phyloP scores from a whole-genome alignment of 2,888 invertebrate species.

The Euplagia quadripunctaria region DNA sequence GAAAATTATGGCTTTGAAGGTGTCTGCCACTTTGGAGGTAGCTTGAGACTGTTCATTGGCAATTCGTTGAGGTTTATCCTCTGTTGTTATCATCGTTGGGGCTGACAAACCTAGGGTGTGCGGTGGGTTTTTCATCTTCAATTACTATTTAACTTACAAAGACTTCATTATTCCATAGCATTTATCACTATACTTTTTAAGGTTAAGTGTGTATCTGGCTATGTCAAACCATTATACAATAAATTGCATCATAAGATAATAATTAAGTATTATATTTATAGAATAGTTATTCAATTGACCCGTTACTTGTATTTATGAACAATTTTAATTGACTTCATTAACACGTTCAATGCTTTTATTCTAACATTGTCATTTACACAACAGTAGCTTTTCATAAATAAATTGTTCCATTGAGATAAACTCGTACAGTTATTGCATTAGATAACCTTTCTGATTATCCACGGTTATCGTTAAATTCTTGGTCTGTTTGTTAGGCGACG shows the following conservation, averaged over 20 bases:
- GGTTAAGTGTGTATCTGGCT: too few species aligned
- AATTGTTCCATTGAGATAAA: constrained; percentile 37
- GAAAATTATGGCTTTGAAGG: too few species aligned
- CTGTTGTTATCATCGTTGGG: too few species aligned
- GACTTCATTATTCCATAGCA: too few species aligned
- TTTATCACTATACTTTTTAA: too few species aligned
- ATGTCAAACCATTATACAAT: background rate
- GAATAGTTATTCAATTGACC: background rate
- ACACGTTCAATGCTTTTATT: constrained; percentile 30
- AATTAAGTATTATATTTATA: background rate
- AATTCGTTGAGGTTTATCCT: too few species aligned
- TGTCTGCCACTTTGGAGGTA: too few species aligned
- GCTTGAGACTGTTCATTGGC: too few species aligned
- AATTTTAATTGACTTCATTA: constrained; percentile 27
- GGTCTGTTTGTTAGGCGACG: constrained; percentile 28
- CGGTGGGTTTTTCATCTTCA: too few species aligned
- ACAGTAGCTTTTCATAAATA: constrained; percentile 26
- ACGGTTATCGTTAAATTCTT: constrained; percentile 39
- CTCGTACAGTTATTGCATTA: constrained; percentile 24
- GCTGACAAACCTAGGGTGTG: too few species aligned
- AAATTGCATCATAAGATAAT: background rate
- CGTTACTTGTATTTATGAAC: background rate
- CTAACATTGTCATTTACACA: constrained; percentile 21
- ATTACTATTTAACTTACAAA: too few species aligned
- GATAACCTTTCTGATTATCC: constrained; percentile 49